Evolutionary conservation across 92 coral and sea anemone species (phyloP).

Genomic region (Phenganax stokvisi): DNA sequence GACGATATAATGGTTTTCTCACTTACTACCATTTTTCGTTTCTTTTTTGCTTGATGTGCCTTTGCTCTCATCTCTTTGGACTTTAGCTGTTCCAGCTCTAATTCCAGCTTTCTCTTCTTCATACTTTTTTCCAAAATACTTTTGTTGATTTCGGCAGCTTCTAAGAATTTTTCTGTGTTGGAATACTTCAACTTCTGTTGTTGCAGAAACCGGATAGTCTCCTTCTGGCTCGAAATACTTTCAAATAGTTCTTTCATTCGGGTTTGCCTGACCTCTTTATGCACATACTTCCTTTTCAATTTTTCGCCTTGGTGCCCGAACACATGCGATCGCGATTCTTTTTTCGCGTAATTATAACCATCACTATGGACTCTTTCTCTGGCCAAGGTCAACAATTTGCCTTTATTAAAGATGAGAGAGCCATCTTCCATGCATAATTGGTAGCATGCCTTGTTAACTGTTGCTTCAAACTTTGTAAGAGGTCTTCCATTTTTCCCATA

Average conservation of each 20-base stretch:
- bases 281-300: slow-evolving; percentile 41
- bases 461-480: not conserved
- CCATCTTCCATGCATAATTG: slow-evolving; percentile 39
- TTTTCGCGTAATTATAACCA: slow-evolving; percentile 50
- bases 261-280: slow-evolving; percentile 40
- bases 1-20: not conserved
- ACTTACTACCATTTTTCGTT: not conserved
- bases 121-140: slow-evolving; percentile 41
- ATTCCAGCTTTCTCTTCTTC: slow-evolving; percentile 29
- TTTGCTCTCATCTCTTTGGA: slow-evolving; percentile 54
- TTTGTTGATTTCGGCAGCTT: slow-evolving; percentile 44
- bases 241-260: slow-evolving; percentile 35
- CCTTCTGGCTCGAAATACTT: slow-evolving; percentile 40
- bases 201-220: slow-evolving; percentile 31
- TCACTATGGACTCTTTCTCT: slow-evolving; percentile 42
- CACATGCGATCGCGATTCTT: slow-evolving; percentile 42
- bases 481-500: too few species aligned
- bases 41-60: slow-evolving; percentile 40
- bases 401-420: slow-evolving; percentile 38
- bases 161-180: slow-evolving; percentile 43
- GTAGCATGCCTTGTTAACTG: not conserved
- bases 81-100: slow-evolving; percentile 42
- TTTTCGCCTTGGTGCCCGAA: slow-evolving; percentile 36
- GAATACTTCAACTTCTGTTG: slow-evolving; percentile 17
- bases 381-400: slow-evolving; percentile 37